Percentiles rank a stretch among this genome's conserved stretches.
Evolutionary conservation across 2,113 vertebrate genomes (phyloP).

Genomic region (Echinops telfairi): DNA sequence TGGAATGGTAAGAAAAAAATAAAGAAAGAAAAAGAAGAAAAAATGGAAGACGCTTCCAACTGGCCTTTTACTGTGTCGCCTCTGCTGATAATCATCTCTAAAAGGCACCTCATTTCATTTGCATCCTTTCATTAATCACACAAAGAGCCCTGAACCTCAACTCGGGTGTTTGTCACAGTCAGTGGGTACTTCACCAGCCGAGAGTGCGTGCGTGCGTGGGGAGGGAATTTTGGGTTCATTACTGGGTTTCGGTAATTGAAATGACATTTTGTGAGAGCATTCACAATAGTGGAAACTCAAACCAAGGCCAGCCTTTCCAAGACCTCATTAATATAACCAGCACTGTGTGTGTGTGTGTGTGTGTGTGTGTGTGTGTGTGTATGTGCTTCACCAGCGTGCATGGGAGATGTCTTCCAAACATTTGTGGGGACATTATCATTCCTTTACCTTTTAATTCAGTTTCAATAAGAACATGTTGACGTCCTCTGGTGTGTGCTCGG

Average conservation of each 20-base stretch:
- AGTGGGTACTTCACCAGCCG: constrained; percentile 58
- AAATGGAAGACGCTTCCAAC: constrained; percentile 17
- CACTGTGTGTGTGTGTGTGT: background rate
- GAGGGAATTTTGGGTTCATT: constrained; percentile 69
- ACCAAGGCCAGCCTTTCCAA: constrained; percentile 10
- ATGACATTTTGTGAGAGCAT: constrained; percentile 73
- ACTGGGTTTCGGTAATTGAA: constrained; percentile 77
- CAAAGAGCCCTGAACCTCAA: constrained; percentile 47
- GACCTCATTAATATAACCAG: constrained; percentile 32
- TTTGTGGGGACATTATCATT: too few species aligned
- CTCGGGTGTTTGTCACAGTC: constrained; percentile 65
- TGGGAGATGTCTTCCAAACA: too few species aligned
- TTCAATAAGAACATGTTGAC: too few species aligned
- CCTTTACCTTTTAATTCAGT: too few species aligned
- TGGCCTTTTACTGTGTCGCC: constrained; percentile 43
- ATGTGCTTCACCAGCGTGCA: too few species aligned
- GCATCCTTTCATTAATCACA: constrained; percentile 73
- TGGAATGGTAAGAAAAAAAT: constrained; percentile 10
- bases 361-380: too few species aligned
- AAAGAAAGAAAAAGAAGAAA: too few species aligned
- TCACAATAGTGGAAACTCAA: constrained; percentile 61
- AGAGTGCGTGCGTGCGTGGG: background rate
- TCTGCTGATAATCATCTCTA: constrained; percentile 55
- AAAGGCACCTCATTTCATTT: constrained; percentile 68
- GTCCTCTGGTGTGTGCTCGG: too few species aligned